phyloP scores from a whole-genome alignment of 2,888 invertebrate species.

The Disparrhopalites patrizii region DNA sequence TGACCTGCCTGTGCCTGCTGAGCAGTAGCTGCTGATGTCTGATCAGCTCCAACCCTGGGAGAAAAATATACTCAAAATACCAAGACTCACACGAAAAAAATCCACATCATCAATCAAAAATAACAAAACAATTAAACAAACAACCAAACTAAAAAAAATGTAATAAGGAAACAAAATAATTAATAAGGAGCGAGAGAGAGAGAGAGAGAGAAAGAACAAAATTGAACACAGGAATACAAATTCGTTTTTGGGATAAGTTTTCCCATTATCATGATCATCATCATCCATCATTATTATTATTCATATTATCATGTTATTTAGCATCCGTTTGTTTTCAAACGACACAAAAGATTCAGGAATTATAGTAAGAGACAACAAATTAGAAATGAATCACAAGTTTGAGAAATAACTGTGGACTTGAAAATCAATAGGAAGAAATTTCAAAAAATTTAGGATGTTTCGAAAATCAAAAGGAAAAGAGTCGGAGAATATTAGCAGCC shows the following conservation, averaged over 20 bases:
- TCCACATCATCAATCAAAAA: constrained; percentile 24
- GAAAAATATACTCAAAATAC: constrained; percentile 27
- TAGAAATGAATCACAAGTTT: too few relatives aligned
- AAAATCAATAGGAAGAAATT: too few relatives aligned
- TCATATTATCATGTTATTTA: too few relatives aligned
- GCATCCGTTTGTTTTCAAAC: too few relatives aligned
- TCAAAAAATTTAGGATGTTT: too few relatives aligned
- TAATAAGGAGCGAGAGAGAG: neutral
- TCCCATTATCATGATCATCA: too few relatives aligned
- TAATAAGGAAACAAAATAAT: neutral
- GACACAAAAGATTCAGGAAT: neutral
- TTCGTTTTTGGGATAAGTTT: too few relatives aligned
- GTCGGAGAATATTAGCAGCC: too few relatives aligned
- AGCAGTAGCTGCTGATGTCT: constrained; percentile 27
- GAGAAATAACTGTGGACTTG: too few relatives aligned
- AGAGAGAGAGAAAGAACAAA: neutral
- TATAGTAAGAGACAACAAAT: constrained; percentile 3
- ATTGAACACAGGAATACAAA: too few relatives aligned
- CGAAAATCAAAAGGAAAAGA: too few relatives aligned
- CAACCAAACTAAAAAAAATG: neutral
- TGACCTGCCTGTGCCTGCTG: constrained; percentile 30
- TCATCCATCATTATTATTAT: neutral
- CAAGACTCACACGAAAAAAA: constrained; percentile 25
- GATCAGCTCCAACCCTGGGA: constrained; percentile 27
- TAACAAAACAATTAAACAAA: neutral